These are phyloP conservation scores for Anas platyrhynchos DNA, from an alignment of 2,113 vertebrate species.

Conservation along the genomic window DNA sequence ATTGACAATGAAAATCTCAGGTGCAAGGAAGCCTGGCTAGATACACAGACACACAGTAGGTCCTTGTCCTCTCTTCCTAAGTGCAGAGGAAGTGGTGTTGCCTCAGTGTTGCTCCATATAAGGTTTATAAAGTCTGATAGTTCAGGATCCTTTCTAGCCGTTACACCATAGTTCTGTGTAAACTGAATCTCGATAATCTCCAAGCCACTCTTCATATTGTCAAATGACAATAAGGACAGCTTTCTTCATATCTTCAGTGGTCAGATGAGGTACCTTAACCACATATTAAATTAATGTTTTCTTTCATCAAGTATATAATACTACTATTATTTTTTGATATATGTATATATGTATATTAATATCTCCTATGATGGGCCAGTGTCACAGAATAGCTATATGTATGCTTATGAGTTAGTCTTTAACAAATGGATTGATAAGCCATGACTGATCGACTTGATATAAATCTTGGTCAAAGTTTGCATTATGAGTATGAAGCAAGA, in stretches of 20 bases:
- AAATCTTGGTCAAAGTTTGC: neutral
- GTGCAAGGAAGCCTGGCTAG: fast-evolving
- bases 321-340: neutral
- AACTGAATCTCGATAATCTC: neutral
- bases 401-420: neutral
- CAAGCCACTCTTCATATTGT: neutral
- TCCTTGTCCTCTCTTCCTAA: neutral
- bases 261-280: neutral
- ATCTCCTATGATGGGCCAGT: neutral
- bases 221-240: neutral
- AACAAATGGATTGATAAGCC: neutral
- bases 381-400: neutral
- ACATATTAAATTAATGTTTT: neutral
- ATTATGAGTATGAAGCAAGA: neutral
- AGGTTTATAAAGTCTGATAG: neutral
- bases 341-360: neutral
- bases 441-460: fast-evolving
- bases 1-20: neutral
- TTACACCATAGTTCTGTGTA: neutral
- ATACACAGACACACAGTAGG: neutral
- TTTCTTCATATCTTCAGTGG: neutral
- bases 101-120: neutral
- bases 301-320: neutral
- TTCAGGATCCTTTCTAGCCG: neutral
- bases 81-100: neutral